These are phyloP conservation scores for Ceriagrion tenellum DNA, from an alignment of 2,888 invertebrate species.

Conservation along the genomic window DNA sequence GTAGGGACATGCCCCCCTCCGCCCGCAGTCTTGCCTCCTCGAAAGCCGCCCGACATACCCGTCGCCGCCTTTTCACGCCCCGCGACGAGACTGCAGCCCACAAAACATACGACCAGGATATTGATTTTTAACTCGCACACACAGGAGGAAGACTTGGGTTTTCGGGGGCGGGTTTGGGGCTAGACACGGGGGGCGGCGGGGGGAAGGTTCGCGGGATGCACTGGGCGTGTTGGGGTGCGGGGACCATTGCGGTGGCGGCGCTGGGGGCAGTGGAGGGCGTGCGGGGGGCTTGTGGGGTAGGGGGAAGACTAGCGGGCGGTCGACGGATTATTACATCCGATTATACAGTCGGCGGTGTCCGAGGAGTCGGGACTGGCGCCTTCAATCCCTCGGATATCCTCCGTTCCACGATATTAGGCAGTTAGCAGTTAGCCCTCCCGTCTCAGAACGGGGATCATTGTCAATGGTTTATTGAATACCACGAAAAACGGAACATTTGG, in stretches of 20 bases:
- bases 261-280: neutral
- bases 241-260: neutral
- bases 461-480: no score
- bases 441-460: no score
- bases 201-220: neutral
- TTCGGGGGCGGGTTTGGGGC: constrained; percentile 33
- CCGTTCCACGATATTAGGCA: no score
- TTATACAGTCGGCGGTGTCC: constrained; percentile 41
- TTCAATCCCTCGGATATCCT: no score
- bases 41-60: constrained; percentile 3
- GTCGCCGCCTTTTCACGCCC: neutral
- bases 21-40: neutral
- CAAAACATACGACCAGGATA: constrained; percentile 66
- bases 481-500: no score
- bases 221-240: neutral
- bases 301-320: neutral
- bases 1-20: no score
- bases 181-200: neutral
- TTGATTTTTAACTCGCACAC: constrained; percentile 63
- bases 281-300: neutral
- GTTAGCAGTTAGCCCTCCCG: no score
- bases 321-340: constrained; percentile 49
- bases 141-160: constrained; percentile 46
- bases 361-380: neutral
- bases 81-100: constrained; percentile 64